phyloP scores from a whole-genome alignment of 2,888 invertebrate genomes.

The Poecilus cupreus region DNA sequence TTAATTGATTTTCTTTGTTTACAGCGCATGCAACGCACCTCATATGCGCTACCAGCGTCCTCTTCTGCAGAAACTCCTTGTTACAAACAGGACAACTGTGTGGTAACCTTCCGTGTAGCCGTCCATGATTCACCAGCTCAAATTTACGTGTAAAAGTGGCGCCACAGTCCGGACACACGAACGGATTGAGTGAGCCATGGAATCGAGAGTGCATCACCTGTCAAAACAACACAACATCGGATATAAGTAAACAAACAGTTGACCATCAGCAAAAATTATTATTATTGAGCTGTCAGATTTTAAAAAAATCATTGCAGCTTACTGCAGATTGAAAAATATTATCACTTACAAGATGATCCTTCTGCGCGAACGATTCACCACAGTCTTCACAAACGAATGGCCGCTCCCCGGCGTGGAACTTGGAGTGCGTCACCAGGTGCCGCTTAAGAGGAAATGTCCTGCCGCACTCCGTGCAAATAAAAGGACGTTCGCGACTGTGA shows the following conservation, averaged over 20 bases:
- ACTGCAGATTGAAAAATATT: too few species aligned
- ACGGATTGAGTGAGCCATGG: constrained; percentile 97
- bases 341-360: constrained; percentile 84
- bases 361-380: constrained; percentile 92
- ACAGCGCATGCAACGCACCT: constrained; percentile 72
- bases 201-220: constrained; percentile 91
- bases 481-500: constrained; percentile 87
- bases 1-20: too few species aligned
- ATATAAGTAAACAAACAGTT: constrained; percentile 33
- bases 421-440: constrained; percentile 88
- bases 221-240: constrained; percentile 60
- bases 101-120: constrained; percentile 87
- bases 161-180: constrained; percentile 93
- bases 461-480: constrained; percentile 88
- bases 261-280: neutral
- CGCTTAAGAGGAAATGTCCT: constrained; percentile 87
- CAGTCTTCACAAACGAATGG: constrained; percentile 92
- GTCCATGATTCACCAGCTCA: constrained; percentile 88
- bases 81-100: constrained; percentile 89
- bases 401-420: constrained; percentile 90
- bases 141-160: constrained; percentile 90
- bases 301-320: too few species aligned
- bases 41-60: constrained; percentile 88
- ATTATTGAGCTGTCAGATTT: too few species aligned
- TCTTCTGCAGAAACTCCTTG: constrained; percentile 89